Base-by-base conservation (phyloP, 2,797 vertebrate species). In the Darevskia mixta region DNA sequence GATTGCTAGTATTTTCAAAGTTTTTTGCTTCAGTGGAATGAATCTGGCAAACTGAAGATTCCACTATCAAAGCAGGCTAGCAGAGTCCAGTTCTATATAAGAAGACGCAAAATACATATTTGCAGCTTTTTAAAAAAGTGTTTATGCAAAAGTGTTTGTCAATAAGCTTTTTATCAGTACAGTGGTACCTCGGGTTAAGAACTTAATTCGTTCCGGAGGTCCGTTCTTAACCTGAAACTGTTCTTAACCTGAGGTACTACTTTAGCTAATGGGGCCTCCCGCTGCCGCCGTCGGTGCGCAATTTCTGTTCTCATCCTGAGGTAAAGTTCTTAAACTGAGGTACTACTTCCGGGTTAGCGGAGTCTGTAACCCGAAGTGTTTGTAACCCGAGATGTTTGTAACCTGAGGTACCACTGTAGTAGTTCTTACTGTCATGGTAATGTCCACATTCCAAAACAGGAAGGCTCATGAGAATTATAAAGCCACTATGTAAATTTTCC, bases 141-240 rank as follows among this genome's bases (percentile, higher is more conserved):
- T 35, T 23, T 80, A 89, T 82, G 91, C 92, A 43, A 93, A 69
- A 71, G 85, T 79, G 85, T 41, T 2, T 2, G 80, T 90, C 90
- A 93, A 29, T 4, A 29, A 78, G 67, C 72, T 86, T 89, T 79
- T 79, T 69, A 87, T 82, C 83, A 91, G 38, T 41, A 41, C 38
- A 41, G 4, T 41, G 38, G 38, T 5, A 41, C 38, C 38, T 41
- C 38, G 38, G 38, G 38, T 41, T 41, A 41, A 41, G 38, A 41
- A 41, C 38, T 41, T 41, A 4, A 41, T 41, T 41, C 38, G 5
- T 66, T 18, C 23, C 3, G 23, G 5, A 66, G 49, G 23, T 18
- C 64, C 5, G 18, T 66, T 18, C 23, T 41, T 41, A 41, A 20
- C 5, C 23, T 66, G 64, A 15, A 66, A 18, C 23, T 25, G 23